Base-by-base conservation (phyloP, 2,797 vertebrate genomes). In the Hapalemur alaotrensis region DNA sequence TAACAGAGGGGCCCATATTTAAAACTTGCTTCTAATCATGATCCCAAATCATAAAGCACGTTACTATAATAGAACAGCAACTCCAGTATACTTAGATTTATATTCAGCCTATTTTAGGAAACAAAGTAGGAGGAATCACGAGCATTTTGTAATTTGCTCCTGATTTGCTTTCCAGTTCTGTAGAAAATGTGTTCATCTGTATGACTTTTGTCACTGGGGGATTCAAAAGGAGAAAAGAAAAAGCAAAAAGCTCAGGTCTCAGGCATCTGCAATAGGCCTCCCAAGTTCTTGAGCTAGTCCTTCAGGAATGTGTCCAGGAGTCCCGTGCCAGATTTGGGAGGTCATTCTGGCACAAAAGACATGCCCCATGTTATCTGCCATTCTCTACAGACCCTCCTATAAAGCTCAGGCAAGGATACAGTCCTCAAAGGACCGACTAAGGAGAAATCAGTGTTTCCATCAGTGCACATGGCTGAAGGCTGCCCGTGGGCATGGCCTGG, bases 281-380 rank as follows among this genome's bases (percentile, higher is more conserved):
- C 0, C 0, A 0, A 0, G 1, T 20, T 3, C 30, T 46, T 14
- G 10, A 35, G 25, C 43, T 15, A 2, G 7, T 1, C 5, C 14
- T 46, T 80, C 57, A 52, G 5, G 11, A 35, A 35, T 0, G 1
- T 3, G 20, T 25, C n/a, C 52, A 22, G 1, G 32, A 61, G 38
- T 10, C n/a, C 25, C n/a, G 0, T 4, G 61, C 9, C 43, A 48
- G 61, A 8, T 23, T 0, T 22, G 8, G 23, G 9, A 61, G n/a
- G 11, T 35, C 54, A 38, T 30, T 35, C 70, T 65, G 43, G 11
- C 10, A 12, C 22, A 7, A 28, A 41, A 30, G 30, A 32, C 2
- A 1, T 0, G 10, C 25, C 67, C 46, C 7, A 0, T 0, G 2
- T 70, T 12, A 15, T 1, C 41, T 73, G 28, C 12, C 11, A 0